Evolutionary conservation across 2,888 invertebrate species (phyloP).

Genomic region (Drosophila rellima): DNA sequence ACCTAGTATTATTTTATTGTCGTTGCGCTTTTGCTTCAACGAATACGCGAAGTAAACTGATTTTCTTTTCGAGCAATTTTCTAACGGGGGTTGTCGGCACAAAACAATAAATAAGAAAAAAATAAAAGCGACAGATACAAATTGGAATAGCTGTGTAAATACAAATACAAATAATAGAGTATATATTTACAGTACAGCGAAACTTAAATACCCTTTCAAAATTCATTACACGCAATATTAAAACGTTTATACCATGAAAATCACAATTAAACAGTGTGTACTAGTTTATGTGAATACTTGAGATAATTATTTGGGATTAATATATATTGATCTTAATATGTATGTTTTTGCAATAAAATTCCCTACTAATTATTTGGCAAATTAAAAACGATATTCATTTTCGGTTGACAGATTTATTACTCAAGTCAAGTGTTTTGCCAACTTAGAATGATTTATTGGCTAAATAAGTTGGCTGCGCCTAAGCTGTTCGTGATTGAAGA

Average conservation of each 20-base stretch:
- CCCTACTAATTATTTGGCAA: no score
- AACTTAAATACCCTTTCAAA: neutral
- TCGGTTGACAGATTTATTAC: conserved; percentile 1
- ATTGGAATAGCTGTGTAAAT: conserved; percentile 10
- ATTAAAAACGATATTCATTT: neutral
- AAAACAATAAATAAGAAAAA: conserved; percentile 19
- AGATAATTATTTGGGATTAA: neutral
- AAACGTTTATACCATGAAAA: neutral
- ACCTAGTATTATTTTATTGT: conserved; percentile 2
- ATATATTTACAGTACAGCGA: neutral
- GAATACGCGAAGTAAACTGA: conserved; percentile 68
- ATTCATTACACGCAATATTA: neutral
- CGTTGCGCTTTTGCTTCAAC: conserved; percentile 42
- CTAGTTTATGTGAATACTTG: neutral
- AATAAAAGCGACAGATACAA: conserved; percentile 23
- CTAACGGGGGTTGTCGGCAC: conserved; percentile 19
- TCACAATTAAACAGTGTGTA: no score
- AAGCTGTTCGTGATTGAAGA: neutral
- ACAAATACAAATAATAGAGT: neutral
- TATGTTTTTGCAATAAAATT: neutral
- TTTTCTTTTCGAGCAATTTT: conserved; percentile 38
- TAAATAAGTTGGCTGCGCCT: neutral
- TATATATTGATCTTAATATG: neutral
- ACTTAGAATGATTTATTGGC: neutral
- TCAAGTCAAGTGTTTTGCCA: neutral